phyloP scores from a whole-genome alignment of 2,113 vertebrate species.

The Chloroceryle aenea region DNA sequence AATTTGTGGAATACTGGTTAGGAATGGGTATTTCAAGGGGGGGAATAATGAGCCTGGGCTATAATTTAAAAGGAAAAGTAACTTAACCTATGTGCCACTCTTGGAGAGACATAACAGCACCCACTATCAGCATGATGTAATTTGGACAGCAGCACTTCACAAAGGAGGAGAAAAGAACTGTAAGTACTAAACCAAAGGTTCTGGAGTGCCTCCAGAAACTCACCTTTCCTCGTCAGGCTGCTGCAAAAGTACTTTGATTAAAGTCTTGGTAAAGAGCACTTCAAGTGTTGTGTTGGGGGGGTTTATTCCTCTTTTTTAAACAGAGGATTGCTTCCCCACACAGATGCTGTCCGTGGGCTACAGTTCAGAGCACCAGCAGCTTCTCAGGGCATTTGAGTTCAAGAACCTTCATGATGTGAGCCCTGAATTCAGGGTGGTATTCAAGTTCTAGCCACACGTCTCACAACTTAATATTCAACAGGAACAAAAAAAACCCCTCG shows the following conservation, averaged over 20 bases:
- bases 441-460: not conserved
- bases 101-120: not conserved
- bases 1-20: not conserved
- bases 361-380: not conserved
- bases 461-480: not conserved
- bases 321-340: not conserved
- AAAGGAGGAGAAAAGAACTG: not conserved
- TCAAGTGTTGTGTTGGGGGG: not conserved
- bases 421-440: not conserved
- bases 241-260: not conserved
- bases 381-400: not conserved
- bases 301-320: not conserved
- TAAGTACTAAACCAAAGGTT: not conserved
- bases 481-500: not conserved
- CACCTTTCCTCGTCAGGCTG: not conserved
- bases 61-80: not conserved
- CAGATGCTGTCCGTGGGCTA: not conserved
- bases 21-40: not conserved
- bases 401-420: not conserved
- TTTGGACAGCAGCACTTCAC: not conserved
- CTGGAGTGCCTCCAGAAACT: not conserved
- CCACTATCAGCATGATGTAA: accelerated
- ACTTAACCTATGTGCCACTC: not conserved
- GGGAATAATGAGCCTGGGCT: not conserved
- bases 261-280: not conserved